Evolutionary conservation across 2,797 vertebrate genomes (phyloP), one percentile per base, ranked within the genome.

Genomic region (Strix occidentalis): DNA sequence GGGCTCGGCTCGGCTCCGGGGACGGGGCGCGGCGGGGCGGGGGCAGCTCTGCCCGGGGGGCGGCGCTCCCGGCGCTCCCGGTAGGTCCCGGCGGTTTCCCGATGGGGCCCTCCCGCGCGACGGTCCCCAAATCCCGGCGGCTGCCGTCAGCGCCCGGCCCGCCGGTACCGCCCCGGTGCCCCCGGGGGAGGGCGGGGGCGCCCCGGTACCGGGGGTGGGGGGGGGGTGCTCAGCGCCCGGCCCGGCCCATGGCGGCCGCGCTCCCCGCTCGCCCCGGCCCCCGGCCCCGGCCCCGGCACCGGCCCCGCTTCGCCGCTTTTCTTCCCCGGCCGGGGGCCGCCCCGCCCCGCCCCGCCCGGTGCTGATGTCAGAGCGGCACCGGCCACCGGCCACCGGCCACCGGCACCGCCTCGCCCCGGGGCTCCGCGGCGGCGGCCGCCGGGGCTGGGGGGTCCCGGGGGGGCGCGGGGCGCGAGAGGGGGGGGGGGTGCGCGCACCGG

Each of bases 1-100:
- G 93, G 89, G 89, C 85, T 86, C 81, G 81, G 85, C 76, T 57
- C 89, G 84, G 83, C 89, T 75, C 88, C 92, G 92, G 92, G 92
- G 88, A 79, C 83, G 92, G 92, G 76, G 88, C 91, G 60, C 58
- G 80, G 76, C 54, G 82, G 28, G 81, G 93, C 70, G 89, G 56
- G 70, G 93, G 95, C 92, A 64, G 92, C 81, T 87, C 92, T 87
- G 89, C 64, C 79, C 57, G 90, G 93, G 66, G 35, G 77, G 74
- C 96, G 91, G 86, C 61, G 91, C 86, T 83, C 79, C 79, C 78
- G 64, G 78, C 61, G 91, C 86, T 83, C 79, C 79, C 78, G 64
- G 78, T 83, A 19, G 65, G 46, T 41, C 78, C 89, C 90, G 84
- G 66, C 54, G 41, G 20, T 63, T 61, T 57, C 66, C 80, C 90